phyloP scores from a whole-genome alignment of 2,113 vertebrate species.

The Hoplias malabaricus region DNA sequence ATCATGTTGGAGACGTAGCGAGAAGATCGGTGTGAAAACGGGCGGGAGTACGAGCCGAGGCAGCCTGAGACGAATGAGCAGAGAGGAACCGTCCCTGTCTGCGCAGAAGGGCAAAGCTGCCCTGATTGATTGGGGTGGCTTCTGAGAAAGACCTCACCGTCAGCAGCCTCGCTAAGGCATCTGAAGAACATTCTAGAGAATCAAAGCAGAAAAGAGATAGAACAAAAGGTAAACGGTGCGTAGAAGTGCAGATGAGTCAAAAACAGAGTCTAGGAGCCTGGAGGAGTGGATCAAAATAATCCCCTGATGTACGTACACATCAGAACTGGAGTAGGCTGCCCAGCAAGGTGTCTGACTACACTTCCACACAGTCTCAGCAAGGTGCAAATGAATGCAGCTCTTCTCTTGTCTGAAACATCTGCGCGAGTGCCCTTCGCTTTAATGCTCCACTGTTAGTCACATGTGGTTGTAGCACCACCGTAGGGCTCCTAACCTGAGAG shows the following conservation, averaged over 20 bases:
- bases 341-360: constrained; percentile 19
- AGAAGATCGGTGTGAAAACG: constrained; percentile 68
- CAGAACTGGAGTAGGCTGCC: neutral
- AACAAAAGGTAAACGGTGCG: neutral
- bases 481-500: constrained; percentile 32
- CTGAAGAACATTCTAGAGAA: constrained; percentile 35
- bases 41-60: constrained; percentile 63
- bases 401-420: constrained; percentile 18
- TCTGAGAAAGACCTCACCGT: constrained; percentile 49
- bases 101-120: constrained; percentile 67
- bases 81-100: constrained; percentile 57
- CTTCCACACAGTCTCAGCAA: constrained; percentile 13
- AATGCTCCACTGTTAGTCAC: constrained; percentile 35
- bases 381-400: constrained; percentile 26
- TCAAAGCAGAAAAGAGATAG: constrained; percentile 34
- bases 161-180: constrained; percentile 59
- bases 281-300: constrained; percentile 28
- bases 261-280: constrained; percentile 24
- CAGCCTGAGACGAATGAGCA: constrained; percentile 66
- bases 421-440: constrained; percentile 6
- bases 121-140: constrained; percentile 67
- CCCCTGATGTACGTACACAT: constrained; percentile 32
- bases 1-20: constrained; percentile 56
- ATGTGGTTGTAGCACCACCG: constrained; percentile 12
- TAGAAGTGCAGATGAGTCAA: constrained; percentile 26